Base-by-base conservation (phyloP, 2,888 invertebrate species). In the Latheticus oryzae region DNA sequence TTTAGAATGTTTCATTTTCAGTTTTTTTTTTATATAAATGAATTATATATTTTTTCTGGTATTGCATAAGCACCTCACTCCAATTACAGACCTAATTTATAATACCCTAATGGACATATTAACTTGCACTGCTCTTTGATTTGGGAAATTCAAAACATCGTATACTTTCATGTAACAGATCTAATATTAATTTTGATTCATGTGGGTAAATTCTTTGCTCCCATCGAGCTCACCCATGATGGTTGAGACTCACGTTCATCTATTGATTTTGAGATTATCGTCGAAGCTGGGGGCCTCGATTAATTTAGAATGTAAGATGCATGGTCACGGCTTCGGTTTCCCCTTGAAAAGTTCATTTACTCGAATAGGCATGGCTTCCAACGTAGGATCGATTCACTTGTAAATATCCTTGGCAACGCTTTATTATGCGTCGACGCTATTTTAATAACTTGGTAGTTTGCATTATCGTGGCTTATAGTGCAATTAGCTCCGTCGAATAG, bases 341-440 rank as follows among this genome's bases (percentile, higher is more conserved):
- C 73, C 75, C 73, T 74, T 73, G 75, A 72, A 71, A 65, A 72
- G 73, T 74, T 74, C 75, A 71, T 73, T 75, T 73, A 70, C 72
- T 73, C 68, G 69, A 66, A 64, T 64, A 61, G 66, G 64, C 64
- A 69, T 67, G 68, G 71, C 66, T 68, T 67, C 66, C 57, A 61
- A 56, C 57, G 38, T 47, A 37, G 55, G 59, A 68, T 68, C 67
- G 65, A 68, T 66, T 62, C 63, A 61, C 59, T 63, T 57, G 60
- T 55, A 55, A 64, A 66, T 65, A 69, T 69, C 66, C 68, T 69
- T 69, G 67, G 68, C 67, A 68, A 62, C 67, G 64, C 63, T 64
- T 65, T 62, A 66, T 61, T 62, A 64, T 61, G 60, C 66, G 60
- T 52, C 60, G 61, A 65, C 61, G 60, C 62, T 57, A 55, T 61